A percentile compares a stretch with the other conserved stretches of the same genome.
phyloP scores from a whole-genome alignment of 2,113 vertebrate genomes.

The Rhodinocichla rosea region DNA sequence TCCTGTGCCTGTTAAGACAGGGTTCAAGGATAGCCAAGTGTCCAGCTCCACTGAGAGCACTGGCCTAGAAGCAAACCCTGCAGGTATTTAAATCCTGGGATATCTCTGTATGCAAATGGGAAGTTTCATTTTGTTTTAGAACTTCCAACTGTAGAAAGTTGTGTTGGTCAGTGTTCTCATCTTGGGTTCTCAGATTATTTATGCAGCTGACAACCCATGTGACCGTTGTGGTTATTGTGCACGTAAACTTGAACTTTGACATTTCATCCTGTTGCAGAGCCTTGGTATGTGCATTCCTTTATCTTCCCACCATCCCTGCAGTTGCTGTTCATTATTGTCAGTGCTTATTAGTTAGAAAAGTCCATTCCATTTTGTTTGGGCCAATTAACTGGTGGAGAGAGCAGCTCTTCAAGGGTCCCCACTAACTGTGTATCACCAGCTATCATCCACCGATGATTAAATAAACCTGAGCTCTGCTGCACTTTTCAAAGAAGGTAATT shows the following conservation, averaged over 20 bases:
- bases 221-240: not conserved
- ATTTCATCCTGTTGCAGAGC: not conserved
- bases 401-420: not conserved
- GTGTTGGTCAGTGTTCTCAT: not conserved
- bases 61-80: not conserved
- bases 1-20: not conserved
- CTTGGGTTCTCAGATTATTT: not conserved
- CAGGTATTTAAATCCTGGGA: not conserved
- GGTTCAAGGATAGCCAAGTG: not conserved
- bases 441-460: not conserved
- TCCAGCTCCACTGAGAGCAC: not conserved
- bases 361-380: conserved; percentile 25
- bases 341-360: conserved; percentile 17
- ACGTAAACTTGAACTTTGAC: conserved; percentile 44
- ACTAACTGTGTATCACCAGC: not conserved
- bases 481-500: not conserved
- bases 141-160: not conserved
- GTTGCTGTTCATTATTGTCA: conserved; percentile 49
- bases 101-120: not conserved
- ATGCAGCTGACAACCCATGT: not conserved
- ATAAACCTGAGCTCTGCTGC: not conserved
- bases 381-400: conserved; percentile 32
- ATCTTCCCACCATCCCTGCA: conserved; percentile 11
- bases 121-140: not conserved
- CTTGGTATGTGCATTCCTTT: conserved; percentile 40